Evolutionary conservation across 2,797 vertebrate species (phyloP).

Genomic region (Tangara arthus): DNA sequence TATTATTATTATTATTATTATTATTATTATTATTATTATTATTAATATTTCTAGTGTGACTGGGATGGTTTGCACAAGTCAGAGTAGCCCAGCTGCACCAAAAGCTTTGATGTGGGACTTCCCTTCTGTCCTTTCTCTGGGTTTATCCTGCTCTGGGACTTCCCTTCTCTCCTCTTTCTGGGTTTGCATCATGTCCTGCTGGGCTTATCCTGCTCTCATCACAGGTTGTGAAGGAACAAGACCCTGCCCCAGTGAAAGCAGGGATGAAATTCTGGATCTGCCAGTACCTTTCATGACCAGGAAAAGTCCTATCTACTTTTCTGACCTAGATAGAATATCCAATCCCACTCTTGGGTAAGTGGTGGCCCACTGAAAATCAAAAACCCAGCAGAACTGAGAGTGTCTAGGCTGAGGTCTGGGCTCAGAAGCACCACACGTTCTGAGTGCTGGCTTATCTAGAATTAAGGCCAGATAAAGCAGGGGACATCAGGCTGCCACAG

Average conservation of each 20-base stretch:
- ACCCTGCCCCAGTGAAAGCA: neutral
- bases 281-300: neutral
- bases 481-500: neutral
- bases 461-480: neutral
- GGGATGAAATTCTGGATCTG: neutral
- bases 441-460: neutral
- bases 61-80: neutral
- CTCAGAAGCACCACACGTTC: neutral
- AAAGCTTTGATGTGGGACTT: neutral
- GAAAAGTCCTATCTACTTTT: neutral
- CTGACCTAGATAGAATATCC: neutral
- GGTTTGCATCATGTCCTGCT: rapidly evolving
- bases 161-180: neutral
- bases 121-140: too few relatives aligned
- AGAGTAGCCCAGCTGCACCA: neutral
- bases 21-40: neutral
- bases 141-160: neutral
- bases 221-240: neutral
- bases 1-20: neutral
- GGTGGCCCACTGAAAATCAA: neutral
- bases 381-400: neutral
- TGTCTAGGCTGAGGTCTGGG: neutral
- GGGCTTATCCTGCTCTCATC: neutral
- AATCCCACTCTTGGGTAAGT: neutral
- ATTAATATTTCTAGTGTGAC: neutral